Evolutionary conservation across 2,113 vertebrate species (phyloP).

Genomic region (Ailuropoda melanoleuca): DNA sequence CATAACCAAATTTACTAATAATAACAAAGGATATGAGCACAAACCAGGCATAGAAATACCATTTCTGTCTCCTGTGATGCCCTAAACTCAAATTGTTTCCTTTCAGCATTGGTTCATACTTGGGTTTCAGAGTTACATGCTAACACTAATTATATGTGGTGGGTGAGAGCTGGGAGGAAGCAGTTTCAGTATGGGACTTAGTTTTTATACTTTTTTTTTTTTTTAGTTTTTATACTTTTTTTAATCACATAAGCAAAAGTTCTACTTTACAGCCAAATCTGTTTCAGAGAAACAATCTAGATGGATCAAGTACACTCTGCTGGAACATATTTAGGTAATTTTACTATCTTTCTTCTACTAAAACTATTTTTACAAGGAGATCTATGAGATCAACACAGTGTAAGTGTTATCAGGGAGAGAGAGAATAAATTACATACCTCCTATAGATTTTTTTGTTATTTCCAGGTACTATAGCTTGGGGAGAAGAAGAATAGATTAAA

Average conservation of each 20-base stretch:
- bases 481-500: background rate
- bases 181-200: background rate
- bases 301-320: background rate
- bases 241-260: too few species aligned
- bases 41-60: background rate
- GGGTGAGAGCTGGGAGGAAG: background rate
- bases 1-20: background rate
- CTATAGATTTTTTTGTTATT: background rate
- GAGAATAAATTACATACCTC: background rate
- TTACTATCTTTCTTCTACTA: background rate
- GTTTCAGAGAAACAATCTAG: background rate
- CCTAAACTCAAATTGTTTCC: background rate
- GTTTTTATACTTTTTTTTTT: background rate
- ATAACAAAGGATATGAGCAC: background rate
- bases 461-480: background rate
- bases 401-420: background rate
- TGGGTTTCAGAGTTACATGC: background rate
- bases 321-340: background rate
- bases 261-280: background rate
- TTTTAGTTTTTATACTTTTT: background rate
- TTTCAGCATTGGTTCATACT: background rate
- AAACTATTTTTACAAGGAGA: background rate
- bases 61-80: background rate
- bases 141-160: background rate
- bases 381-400: background rate